phyloP scores from a whole-genome alignment of 2,888 invertebrate genomes.

The Ochropacha duplaris region DNA sequence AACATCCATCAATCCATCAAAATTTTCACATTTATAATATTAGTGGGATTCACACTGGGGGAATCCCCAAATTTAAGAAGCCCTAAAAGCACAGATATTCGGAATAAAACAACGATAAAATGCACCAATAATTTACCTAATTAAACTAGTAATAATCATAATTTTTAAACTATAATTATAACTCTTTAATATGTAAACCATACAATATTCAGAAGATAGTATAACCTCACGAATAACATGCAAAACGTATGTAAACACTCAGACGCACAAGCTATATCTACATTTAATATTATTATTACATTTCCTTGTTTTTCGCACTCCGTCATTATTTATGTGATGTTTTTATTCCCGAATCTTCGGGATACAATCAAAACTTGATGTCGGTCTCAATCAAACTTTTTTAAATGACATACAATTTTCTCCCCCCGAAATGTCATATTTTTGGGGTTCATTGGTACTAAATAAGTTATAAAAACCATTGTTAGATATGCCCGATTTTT shows the following conservation, averaged over 20 bases:
- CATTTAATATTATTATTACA: constrained; percentile 14
- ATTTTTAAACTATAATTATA: too few relatives aligned
- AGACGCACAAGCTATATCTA: constrained; percentile 8
- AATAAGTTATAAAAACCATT: background rate
- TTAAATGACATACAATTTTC: constrained; percentile 56
- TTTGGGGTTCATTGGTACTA: constrained; percentile 27
- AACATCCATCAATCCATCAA: too few relatives aligned
- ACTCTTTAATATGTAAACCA: too few relatives aligned
- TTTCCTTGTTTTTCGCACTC: constrained; percentile 30
- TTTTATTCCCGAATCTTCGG: constrained; percentile 63
- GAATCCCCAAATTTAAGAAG: too few relatives aligned
- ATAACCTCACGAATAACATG: background rate
- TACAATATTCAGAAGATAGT: too few relatives aligned
- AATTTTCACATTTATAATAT: too few relatives aligned
- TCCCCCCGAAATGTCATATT: constrained; percentile 48
- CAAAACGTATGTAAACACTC: constrained; percentile 4
- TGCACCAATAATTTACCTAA: too few relatives aligned
- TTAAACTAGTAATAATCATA: too few relatives aligned
- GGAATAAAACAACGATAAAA: too few relatives aligned
- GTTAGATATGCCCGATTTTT: too few relatives aligned
- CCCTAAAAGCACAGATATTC: too few relatives aligned
- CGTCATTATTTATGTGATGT: constrained; percentile 58
- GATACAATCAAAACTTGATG: constrained; percentile 75
- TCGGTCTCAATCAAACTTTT: constrained; percentile 78
- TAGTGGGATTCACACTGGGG: too few relatives aligned